Evolutionary conservation across 2,888 invertebrate species (phyloP).

Genomic region (Andrena fulva): DNA sequence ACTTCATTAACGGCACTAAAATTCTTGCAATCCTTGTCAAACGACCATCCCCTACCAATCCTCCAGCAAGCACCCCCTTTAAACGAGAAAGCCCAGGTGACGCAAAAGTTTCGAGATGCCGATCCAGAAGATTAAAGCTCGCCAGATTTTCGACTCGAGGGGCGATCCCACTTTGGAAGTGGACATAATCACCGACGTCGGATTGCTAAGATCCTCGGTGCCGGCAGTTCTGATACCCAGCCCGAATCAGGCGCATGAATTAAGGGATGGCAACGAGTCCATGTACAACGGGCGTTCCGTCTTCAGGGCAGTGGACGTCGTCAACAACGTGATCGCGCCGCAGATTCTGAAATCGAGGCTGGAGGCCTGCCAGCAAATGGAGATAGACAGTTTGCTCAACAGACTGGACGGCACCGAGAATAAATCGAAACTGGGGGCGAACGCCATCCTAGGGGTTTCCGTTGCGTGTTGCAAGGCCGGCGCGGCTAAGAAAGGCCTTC

Average conservation of each 20-base stretch:
- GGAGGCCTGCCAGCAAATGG: conserved; percentile 78
- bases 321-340: conserved; percentile 81
- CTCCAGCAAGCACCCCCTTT: background rate
- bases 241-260: conserved; percentile 75
- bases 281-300: conserved; percentile 78
- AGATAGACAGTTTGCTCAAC: conserved; percentile 78
- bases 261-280: conserved; percentile 77
- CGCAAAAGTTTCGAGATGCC: conserved; percentile 83
- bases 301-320: conserved; percentile 78
- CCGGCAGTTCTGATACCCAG: conserved; percentile 71
- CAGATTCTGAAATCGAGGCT: conserved; percentile 78
- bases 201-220: conserved; percentile 79
- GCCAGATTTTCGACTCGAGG: conserved; percentile 89
- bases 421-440: conserved; percentile 80
- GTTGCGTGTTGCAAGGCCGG: conserved; percentile 82
- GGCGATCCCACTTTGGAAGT: conserved; percentile 89
- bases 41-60: background rate
- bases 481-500: conserved; percentile 78
- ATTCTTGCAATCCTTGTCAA: background rate
- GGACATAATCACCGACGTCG: conserved; percentile 80
- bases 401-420: conserved; percentile 79
- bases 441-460: conserved; percentile 79
- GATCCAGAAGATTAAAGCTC: conserved; percentile 87
- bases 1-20: background rate
- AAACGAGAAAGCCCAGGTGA: background rate